Base-by-base conservation (phyloP, 2,113 vertebrate species). In the Lota lota region DNA sequence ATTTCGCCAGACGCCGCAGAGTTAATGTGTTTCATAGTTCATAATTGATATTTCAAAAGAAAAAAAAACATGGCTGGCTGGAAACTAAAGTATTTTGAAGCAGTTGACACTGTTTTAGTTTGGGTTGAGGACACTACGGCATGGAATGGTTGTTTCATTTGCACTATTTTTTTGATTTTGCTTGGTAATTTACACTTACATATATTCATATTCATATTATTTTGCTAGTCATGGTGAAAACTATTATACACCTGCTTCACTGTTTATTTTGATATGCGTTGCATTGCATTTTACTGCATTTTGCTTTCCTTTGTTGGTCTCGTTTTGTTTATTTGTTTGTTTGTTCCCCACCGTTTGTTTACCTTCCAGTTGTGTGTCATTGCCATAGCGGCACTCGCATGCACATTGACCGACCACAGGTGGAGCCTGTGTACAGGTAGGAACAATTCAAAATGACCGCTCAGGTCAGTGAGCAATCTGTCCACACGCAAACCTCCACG, bases 361-460 rank as follows among this genome's bases (percentile, higher is more conserved):
- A 88, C 81, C 85, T 88, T 90, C 75, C 89, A 93, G 91, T 90
- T 88, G 91, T 80, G 90, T 93, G 90, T 91, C 84, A 87, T 93
- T 91, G 87, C 89, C 88, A 87, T 92, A 86, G 88, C 70, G 83
- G 87, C 84, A 89, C 87, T 91, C 90, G 80, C 90, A 90, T 92
- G 90, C 88, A 87, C 84, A 87, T 88, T 90, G 88, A 87, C 88
- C 72, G 87, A 82, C 88, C 87, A 62, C 82, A 85, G 88, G 85
- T 87, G 88, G 90, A 93, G 75, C 82, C 87, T 84, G 83, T 66
- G 80, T 78, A 74, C 84, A 89, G 92, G 92, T 93, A 88, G 88
- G 92, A 91, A 59, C 68, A 80, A 69, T 33, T 66, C 74, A 75
- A 75, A 69, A 50, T 63, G 61, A 4, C 18, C 11, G 57, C n/a